phyloP scores from a whole-genome alignment of 30 jellyfish, hydroid and myxozoan species.

The Haliclystus octoradiatus region DNA sequence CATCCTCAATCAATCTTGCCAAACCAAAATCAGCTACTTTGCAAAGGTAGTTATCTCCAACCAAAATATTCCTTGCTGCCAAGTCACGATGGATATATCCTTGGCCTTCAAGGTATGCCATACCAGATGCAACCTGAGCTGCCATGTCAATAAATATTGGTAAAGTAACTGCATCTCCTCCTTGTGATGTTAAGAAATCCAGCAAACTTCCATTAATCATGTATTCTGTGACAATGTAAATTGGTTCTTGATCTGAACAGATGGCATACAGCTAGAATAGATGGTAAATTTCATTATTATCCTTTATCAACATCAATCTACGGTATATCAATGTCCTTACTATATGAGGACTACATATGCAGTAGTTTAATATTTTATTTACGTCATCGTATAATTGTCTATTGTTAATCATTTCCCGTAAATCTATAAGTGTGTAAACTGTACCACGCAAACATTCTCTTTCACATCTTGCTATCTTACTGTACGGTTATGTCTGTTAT shows the following conservation, averaged over 20 bases:
- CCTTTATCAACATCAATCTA: no score
- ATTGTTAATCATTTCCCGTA: no score
- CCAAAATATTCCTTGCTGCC: constrained; percentile 90
- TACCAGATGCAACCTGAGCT: constrained; percentile 94
- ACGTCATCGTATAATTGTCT: no score
- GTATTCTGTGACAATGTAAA: constrained; percentile 91
- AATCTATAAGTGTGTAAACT: no score
- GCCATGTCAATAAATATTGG: constrained; percentile 80
- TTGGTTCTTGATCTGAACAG: constrained; percentile 91
- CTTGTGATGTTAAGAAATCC: constrained; percentile 77
- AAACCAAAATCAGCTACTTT: constrained; percentile 96
- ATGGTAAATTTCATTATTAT: no score
- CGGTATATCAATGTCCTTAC: no score
- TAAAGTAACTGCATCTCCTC: constrained; percentile 44
- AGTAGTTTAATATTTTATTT: no score
- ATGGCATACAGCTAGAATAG: constrained; percentile 82
- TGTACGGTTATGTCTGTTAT: no score
- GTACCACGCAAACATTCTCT: no score
- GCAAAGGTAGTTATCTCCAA: constrained; percentile 79
- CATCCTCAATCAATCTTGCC: constrained; percentile 89
- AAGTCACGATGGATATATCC: constrained; percentile 93
- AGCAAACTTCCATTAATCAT: constrained; percentile 91
- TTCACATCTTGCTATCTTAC: no score
- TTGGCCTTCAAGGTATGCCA: constrained; percentile 74
- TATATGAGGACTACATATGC: no score